Conservation (phyloP, 2,888 invertebrate species). For the Anoncus sp. region DNA sequence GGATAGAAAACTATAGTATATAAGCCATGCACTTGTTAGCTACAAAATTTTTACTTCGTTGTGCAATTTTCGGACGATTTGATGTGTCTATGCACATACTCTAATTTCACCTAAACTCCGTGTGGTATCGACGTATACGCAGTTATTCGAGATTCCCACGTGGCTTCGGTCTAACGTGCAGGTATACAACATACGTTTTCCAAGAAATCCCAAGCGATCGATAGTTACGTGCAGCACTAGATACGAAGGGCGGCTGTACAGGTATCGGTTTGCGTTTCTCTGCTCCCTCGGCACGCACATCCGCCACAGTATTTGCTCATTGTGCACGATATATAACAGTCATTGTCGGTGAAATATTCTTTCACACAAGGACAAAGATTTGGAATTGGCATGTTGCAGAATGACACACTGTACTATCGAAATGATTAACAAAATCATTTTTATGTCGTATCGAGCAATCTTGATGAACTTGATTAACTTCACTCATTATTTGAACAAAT, state of each 20-base stretch:
- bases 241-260: slow-evolving; percentile 37
- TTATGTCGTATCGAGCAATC: no score
- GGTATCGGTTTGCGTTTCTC: slow-evolving; percentile 46
- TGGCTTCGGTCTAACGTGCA: slow-evolving; percentile 17
- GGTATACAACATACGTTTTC: slow-evolving; percentile 37
- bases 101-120: slow-evolving; percentile 1
- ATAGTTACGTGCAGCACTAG: slow-evolving; percentile 43
- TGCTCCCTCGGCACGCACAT: slow-evolving; percentile 40
- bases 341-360: background rate
- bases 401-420: no score
- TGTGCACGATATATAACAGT: background rate
- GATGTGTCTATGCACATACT: background rate
- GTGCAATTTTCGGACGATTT: slow-evolving; percentile 12
- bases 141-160: slow-evolving; percentile 43
- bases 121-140: background rate
- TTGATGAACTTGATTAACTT: no score
- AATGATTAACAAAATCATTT: no score
- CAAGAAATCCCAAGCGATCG: slow-evolving; percentile 48
- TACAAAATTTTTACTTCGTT: background rate
- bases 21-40: no score
- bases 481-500: no score
- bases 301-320: slow-evolving; percentile 9
- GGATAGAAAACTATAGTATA: no score
- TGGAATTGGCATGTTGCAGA: no score
- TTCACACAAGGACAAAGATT: background rate